phyloP scores from a whole-genome alignment of 2,888 invertebrate species.

The Ectropis crepuscularia region DNA sequence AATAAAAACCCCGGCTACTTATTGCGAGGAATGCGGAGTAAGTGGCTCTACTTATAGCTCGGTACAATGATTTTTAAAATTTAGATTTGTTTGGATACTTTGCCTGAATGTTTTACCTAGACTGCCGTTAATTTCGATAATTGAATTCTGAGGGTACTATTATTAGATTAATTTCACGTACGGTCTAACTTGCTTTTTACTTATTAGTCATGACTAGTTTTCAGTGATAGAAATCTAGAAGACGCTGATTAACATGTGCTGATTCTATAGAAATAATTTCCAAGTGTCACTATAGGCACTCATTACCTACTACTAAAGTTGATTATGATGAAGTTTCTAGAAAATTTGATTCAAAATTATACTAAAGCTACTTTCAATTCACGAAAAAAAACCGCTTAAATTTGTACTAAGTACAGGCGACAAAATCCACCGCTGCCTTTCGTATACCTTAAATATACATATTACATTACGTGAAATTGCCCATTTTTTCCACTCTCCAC shows the following conservation, averaged over 20 bases:
- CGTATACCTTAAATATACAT: constrained; percentile 83
- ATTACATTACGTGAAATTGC: constrained; percentile 85
- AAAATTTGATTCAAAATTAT: constrained; percentile 14
- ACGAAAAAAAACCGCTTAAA: constrained; percentile 75
- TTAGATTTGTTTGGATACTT: not conserved
- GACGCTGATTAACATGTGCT: too few species aligned
- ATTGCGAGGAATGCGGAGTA: constrained; percentile 50
- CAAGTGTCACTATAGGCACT: too few species aligned
- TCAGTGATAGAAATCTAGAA: too few species aligned
- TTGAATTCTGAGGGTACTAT: too few species aligned
- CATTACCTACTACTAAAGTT: too few species aligned
- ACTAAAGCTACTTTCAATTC: constrained; percentile 63
- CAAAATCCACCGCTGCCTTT: constrained; percentile 72
- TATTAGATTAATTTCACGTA: too few species aligned
- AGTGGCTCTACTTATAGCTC: constrained; percentile 60
- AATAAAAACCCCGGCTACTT: constrained; percentile 83
- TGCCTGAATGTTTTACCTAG: too few species aligned
- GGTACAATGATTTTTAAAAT: constrained; percentile 1
- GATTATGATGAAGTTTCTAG: too few species aligned
- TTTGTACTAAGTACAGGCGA: constrained; percentile 79
- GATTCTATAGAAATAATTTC: too few species aligned
- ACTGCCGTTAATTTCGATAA: too few species aligned
- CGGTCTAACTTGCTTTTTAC: too few species aligned
- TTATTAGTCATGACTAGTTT: too few species aligned
- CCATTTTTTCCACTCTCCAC: constrained; percentile 86